phyloP scores from a whole-genome alignment of 2,113 vertebrate species.

The Coryphaenoides rupestris region DNA sequence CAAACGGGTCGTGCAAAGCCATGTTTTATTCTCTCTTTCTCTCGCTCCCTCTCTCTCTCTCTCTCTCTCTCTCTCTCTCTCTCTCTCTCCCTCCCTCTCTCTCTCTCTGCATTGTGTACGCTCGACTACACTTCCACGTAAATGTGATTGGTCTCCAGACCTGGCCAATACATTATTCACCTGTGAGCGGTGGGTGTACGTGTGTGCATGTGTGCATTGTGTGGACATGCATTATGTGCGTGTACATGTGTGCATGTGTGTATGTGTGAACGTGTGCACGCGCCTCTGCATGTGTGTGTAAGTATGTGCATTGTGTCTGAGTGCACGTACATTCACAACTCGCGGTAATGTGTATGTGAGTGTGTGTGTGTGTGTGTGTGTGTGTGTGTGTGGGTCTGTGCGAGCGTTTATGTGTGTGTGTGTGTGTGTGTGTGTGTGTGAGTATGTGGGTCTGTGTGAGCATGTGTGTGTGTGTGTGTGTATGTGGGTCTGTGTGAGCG shows the following conservation, averaged over 20 bases:
- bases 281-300: constrained; percentile 14
- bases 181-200: constrained; percentile 15
- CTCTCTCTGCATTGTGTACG: constrained; percentile 11
- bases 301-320: not conserved
- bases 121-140: constrained; percentile 55
- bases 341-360: not conserved
- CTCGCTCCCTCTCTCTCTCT: constrained; percentile 59
- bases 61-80: constrained; percentile 61
- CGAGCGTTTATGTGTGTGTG: too few species aligned
- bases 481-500: not conserved
- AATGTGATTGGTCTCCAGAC: constrained; percentile 61
- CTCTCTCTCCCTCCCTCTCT: constrained; percentile 26
- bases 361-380: not conserved
- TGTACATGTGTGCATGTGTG: not conserved
- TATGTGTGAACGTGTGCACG: not conserved
- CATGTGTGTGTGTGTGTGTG: not conserved
- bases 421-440: not conserved
- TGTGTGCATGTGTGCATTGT: constrained; percentile 1
- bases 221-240: not conserved
- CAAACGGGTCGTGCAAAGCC: constrained; percentile 49
- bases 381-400: constrained; percentile 4
- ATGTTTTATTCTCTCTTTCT: constrained; percentile 68
- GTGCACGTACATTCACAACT: too few species aligned
- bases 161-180: constrained; percentile 43
- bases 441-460: constrained; percentile 28